Evolutionary conservation across 2,113 vertebrate species (phyloP), one percentile per base, ranked within the genome.

Genomic region (Elaphurus davidianus): DNA sequence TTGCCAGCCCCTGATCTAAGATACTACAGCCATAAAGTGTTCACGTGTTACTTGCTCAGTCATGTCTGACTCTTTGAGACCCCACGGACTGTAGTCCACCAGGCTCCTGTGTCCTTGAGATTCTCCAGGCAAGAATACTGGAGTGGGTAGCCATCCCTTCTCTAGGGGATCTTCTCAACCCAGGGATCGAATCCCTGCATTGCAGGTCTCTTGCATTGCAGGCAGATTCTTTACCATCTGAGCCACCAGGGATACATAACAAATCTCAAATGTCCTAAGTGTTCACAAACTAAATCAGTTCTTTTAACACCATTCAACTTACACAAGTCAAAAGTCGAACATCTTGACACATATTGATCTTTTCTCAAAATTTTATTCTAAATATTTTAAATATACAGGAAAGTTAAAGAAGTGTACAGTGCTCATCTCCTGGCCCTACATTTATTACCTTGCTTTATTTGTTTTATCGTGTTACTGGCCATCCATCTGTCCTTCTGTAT

Each of bases 41-140:
- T 36, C 21, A 36, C 0, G 0, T 67, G 9, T 36, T 71, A 71
- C 17, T 23, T 1, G 4, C n/a, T 71, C 64, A 36, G n/a, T 36
- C 4, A 0, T 71, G n/a, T 36, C n/a, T 0, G 2, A 71, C n/a
- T 71, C 4, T 71, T 21, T 36, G n/a, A 3, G 19, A 71, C 17
- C 64, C 9, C n/a, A 71, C 0, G 0, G n/a, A 11, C n/a, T 71
- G n/a, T 71, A 36, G 64, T 19, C 64, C 9, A 4, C 64, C 64
- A 71, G n/a, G n/a, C n/a, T 36, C 64, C 64, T 21, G n/a, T 36
- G 64, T 71, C n/a, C 64, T 21, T 71, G 64, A 36, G n/a, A 36
- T 21, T 71, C 64, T 36, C n/a, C 64, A 36, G 64, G 64, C n/a
- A 23, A 36, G 64, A 36, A 71, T 36, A 36, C 64, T 71, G 64